A percentile compares a stretch with the other conserved stretches of the same genome.
These are phyloP conservation scores for Dufourea novaeangliae DNA, from an alignment of 1,140 invertebrate genomes.

Conservation along the genomic window DNA sequence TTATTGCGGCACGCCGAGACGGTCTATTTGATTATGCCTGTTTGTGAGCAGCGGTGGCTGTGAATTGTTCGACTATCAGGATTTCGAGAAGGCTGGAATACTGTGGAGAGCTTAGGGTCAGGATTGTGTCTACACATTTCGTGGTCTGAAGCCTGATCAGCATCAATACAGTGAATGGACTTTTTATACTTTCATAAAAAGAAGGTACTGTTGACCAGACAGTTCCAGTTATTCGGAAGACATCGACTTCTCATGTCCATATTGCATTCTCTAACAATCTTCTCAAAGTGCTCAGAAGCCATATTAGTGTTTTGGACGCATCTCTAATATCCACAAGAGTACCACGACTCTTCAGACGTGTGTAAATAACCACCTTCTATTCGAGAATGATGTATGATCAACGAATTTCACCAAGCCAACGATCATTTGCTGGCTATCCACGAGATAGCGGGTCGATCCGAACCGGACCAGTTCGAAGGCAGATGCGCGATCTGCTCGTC, in stretches of 20 bases:
- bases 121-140: neutral
- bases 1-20: conserved; percentile 23
- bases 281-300: too few relatives aligned
- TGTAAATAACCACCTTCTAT: too few relatives aligned
- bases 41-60: conserved; percentile 36
- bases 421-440: conserved; percentile 12
- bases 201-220: neutral
- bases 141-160: neutral
- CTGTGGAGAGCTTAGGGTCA: neutral
- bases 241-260: too few relatives aligned
- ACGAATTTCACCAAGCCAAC: neutral
- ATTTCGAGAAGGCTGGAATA: neutral
- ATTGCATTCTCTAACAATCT: too few relatives aligned
- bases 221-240: too few relatives aligned
- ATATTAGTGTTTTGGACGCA: too few relatives aligned
- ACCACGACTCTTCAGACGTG: too few relatives aligned
- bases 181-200: neutral
- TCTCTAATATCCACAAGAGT: too few relatives aligned
- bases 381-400: neutral
- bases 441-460: neutral
- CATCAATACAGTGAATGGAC: neutral
- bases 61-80: conserved; percentile 4
- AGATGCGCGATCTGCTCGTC: conserved; percentile 26
- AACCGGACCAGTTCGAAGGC: conserved; percentile 2
- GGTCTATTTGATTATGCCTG: conserved; percentile 36